Evolutionary conservation across 1,140 invertebrate species (phyloP), one percentile per base, ranked within the genome.

Genomic region (Cotesia vestalis): DNA sequence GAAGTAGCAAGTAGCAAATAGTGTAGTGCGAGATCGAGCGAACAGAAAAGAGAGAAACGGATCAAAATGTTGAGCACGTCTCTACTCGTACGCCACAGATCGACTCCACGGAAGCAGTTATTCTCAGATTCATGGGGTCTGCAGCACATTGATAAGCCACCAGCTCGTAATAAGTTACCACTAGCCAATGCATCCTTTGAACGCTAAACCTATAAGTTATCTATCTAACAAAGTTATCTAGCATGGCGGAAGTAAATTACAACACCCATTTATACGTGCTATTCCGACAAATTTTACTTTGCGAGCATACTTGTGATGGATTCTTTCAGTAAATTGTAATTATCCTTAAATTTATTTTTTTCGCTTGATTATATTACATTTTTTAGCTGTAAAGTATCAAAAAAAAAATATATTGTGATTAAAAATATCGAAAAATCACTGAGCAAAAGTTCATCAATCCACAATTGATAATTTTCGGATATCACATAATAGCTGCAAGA

Each of bases 61-160:
- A 71, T 71, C 51, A 64, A 63, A 71, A 71, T 71, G 60, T 63
- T 64, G 60, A 51, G 69, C 69, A 71, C 69, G 69, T 71, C 51
- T 27, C 27, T 27, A 27, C 27, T 51, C 60, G 34, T 51, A 35
- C 9, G 40, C 40, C 59, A 62, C 46, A 51, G 60, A 71, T 71
- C 60, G 69, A 71, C 69, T 71, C 51, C 51, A 71, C 46, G 60
- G 27, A 64, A 71, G 46, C 69, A 71, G 69, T 71, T 71, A 71
- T 71, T 71, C 69, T 36, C 27, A 71, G 69, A 71, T 71, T 71
- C 69, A 71, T 64, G 69, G 69, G 35, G 59, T 46, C 60, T 63
- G 69, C 51, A 51, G 40, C 59, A 34, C 69, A 71, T 71, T 71
- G 69, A 71, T 71, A 64, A 61, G 61, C 69, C 60, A 71, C 40